Conservation (phyloP, 2,797 vertebrate species). For the Mormyrus proboscirostris region DNA sequence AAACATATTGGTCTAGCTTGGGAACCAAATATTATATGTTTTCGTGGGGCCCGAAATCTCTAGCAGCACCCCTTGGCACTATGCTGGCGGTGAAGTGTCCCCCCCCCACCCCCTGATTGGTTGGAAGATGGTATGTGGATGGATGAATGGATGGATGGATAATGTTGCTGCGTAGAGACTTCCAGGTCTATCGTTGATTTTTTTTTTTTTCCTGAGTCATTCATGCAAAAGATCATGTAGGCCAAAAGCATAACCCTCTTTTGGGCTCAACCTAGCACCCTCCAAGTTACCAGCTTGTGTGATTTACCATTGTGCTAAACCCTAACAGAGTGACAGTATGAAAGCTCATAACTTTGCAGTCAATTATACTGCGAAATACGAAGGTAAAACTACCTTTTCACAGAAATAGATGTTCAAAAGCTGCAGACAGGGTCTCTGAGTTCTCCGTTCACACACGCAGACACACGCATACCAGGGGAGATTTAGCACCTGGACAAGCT, state of each 20-base stretch:
- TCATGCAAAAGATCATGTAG: neutral
- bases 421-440: neutral
- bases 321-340: neutral
- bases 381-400: neutral
- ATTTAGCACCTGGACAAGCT: conserved; percentile 61
- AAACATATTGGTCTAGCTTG: neutral
- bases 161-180: neutral
- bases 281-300: neutral
- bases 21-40: neutral
- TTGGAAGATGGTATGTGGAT: neutral
- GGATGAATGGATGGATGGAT: neutral
- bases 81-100: neutral
- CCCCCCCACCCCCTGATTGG: neutral
- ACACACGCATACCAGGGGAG: conserved; percentile 26
- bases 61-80: neutral
- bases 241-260: neutral
- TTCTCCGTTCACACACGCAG: conserved; percentile 3
- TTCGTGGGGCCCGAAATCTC: neutral
- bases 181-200: neutral
- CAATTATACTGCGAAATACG: neutral
- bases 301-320: neutral
- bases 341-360: neutral
- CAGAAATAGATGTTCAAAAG: neutral
- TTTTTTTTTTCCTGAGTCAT: neutral
- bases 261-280: neutral